phyloP scores from a whole-genome alignment of 2,888 invertebrate genomes.

The Hetaerina titia region DNA sequence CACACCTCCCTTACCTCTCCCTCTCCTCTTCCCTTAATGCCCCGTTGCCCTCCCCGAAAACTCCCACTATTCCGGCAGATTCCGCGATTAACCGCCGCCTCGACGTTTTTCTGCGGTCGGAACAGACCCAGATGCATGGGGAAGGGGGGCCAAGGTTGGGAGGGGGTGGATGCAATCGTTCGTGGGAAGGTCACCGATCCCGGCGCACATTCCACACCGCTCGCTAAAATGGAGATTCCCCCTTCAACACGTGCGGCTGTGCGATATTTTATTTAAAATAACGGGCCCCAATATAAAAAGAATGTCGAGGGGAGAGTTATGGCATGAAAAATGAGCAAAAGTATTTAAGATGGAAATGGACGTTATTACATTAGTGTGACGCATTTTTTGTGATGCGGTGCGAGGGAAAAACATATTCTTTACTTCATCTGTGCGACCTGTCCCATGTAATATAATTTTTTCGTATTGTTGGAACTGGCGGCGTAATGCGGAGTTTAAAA shows the following conservation, averaged over 20 bases:
- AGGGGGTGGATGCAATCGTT: not conserved
- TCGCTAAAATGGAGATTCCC: not conserved
- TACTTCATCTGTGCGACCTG: too few relatives aligned
- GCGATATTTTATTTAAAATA: not conserved
- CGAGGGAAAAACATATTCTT: too few relatives aligned
- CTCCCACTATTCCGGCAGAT: not conserved
- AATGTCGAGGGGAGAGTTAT: too few relatives aligned
- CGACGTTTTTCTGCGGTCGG: conserved; percentile 3
- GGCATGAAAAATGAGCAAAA: too few relatives aligned
- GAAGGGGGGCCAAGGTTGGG: not conserved
- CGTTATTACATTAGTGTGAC: too few relatives aligned
- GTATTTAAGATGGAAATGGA: too few relatives aligned
- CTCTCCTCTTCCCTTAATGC: not conserved
- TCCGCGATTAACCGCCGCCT: conserved; percentile 20
- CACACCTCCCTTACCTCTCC: not conserved
- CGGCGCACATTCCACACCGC: not conserved
- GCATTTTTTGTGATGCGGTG: too few relatives aligned
- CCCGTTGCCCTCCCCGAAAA: not conserved
- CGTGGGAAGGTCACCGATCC: not conserved
- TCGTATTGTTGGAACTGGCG: too few relatives aligned
- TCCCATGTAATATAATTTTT: too few relatives aligned
- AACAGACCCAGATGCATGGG: not conserved
- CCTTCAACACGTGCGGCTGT: not conserved
- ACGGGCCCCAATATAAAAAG: not conserved
- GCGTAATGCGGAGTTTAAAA: too few relatives aligned